Conservation (phyloP, 1,140 invertebrate genomes). For the Pseudomyrmex sp. region DNA sequence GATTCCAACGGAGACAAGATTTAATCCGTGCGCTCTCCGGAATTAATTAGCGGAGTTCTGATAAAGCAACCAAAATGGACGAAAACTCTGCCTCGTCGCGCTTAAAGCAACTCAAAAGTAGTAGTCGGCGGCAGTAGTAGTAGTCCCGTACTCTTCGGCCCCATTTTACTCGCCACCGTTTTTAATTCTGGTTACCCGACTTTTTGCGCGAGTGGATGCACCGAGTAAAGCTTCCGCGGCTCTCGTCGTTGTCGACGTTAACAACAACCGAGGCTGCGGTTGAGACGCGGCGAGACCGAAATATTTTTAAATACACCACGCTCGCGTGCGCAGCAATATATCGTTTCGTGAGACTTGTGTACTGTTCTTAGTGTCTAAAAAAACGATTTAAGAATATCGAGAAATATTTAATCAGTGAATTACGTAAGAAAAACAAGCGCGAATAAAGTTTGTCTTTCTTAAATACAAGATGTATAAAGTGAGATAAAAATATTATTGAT, state of each 20-base stretch:
- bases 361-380: background rate
- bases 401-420: background rate
- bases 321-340: background rate
- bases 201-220: conserved; percentile 17
- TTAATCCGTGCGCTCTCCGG: conserved; percentile 46
- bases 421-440: background rate
- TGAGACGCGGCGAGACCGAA: background rate
- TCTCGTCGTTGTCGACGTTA: background rate
- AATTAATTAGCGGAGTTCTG: conserved; percentile 59
- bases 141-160: conserved; percentile 38
- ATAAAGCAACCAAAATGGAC: conserved; percentile 44
- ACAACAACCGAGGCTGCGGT: conserved; percentile 26
- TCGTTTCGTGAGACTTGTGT: background rate
- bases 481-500: no score
- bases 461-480: no score
- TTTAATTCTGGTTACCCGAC: conserved; percentile 51
- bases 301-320: conserved; percentile 36
- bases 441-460: no score
- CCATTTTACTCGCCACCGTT: conserved; percentile 25
- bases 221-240: conserved; percentile 3
- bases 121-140: background rate
- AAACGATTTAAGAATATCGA: background rate
- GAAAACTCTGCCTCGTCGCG: conserved; percentile 52
- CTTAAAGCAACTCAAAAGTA: conserved; percentile 50
- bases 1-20: conserved; percentile 40